Evolutionary conservation across 64 coral and sea anemone genomes (phyloP), one percentile per base, ranked within the genome.

Genomic region (Catalaphyllia jardinei): DNA sequence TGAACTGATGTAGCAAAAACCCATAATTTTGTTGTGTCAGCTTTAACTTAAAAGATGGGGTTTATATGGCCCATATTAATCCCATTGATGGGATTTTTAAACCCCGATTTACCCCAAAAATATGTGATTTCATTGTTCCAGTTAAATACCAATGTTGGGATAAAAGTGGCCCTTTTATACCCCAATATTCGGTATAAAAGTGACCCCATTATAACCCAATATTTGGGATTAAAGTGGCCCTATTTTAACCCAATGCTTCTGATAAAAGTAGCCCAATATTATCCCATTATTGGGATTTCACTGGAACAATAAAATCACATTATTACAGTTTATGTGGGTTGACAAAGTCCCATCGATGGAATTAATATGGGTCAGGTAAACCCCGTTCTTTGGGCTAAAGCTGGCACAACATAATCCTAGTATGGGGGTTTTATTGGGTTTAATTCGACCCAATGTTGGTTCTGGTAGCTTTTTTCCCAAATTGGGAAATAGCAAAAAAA

Each of bases 1-100:
- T 33, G 73, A 75, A 75, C 73, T 72, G 24, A 72, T 72, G 30
- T 27, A 72, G 69, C 30, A 72, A 72, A 72, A 72, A 72, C 69
- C 69, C 25, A 72, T 75, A 75, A 46, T 75, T 75, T 5, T 5
- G 42, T 62, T 62, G 60, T 62, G 60, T 15, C 60, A 62, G 60
- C 6, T 62, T 62, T 19, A 62, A 62, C 60, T 22, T 22, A 13
- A 62, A 19, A 62, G 20, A 62, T 22, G 60, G 6, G 60, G 60
- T 62, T 62, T 62, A 62, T 15, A 2, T 19, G 4, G 20, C 20
- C 20, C 60, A 62, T 62, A 19, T 62, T 46, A 62, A 75, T 31
- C 73, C 73, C 73, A 75, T 75, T 75, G 16, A 24, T 72, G 69
- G 69, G 69, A 72, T 72, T 72, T 72, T 29, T 29, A 31, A 72